phyloP scores from a whole-genome alignment of 1,140 invertebrate species.

The Philaenus spumarius region DNA sequence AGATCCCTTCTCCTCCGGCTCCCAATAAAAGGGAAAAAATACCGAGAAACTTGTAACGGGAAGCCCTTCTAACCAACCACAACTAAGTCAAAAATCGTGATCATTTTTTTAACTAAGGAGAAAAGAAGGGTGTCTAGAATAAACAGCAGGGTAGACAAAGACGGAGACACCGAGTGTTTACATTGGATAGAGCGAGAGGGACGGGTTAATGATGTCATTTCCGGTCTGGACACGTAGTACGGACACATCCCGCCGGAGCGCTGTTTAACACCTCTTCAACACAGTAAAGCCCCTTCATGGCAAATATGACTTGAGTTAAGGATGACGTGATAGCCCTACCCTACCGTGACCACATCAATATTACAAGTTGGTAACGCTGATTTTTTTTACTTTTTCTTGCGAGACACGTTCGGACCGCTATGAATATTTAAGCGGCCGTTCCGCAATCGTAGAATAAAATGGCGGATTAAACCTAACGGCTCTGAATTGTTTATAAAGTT shows the following conservation, averaged over 20 bases:
- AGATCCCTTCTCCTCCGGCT: not conserved
- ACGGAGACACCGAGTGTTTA: not conserved
- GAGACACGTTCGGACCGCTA: too few species aligned
- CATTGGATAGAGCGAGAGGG: not conserved
- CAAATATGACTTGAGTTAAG: slow-evolving; percentile 15
- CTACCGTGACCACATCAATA: not conserved
- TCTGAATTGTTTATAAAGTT: too few species aligned
- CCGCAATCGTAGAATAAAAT: too few species aligned
- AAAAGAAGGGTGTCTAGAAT: slow-evolving; percentile 9
- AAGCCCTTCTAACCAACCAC: not conserved
- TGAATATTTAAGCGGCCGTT: too few species aligned
- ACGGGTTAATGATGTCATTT: slow-evolving; percentile 12
- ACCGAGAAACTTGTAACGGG: not conserved
- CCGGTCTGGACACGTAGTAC: slow-evolving; percentile 13
- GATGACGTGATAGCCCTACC: slow-evolving; percentile 5
- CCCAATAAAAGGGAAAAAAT: not conserved
- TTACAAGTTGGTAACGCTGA: too few species aligned
- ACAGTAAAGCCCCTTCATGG: slow-evolving; percentile 9
- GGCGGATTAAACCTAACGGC: too few species aligned
- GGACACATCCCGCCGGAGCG: slow-evolving; percentile 8
- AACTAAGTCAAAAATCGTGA: slow-evolving; percentile 17
- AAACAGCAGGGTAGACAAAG: slow-evolving; percentile 1
- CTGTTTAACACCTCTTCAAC: slow-evolving; percentile 1
- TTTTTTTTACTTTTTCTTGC: too few species aligned
- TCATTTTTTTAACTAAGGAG: slow-evolving; percentile 14